These are phyloP conservation scores for Chelon labrosus DNA, from an alignment of 2,797 vertebrate genomes.

Conservation along the genomic window DNA sequence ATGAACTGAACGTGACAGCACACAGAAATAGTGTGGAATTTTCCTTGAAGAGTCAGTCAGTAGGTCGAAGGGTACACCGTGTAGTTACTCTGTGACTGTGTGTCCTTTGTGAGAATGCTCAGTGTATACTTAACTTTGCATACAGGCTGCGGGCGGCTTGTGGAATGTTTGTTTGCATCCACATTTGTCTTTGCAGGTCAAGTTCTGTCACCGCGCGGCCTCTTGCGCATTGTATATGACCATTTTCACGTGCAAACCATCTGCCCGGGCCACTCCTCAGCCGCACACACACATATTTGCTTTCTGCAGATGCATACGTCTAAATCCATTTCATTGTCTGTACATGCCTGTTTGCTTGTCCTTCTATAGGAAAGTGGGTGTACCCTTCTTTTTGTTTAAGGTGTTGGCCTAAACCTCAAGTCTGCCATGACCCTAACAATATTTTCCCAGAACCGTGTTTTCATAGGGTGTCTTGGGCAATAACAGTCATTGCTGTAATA, in stretches of 20 bases:
- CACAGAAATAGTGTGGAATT: slow-evolving; percentile 55
- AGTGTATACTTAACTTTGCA: slow-evolving; percentile 21
- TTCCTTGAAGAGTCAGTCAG: slow-evolving; percentile 28
- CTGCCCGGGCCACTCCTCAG: not conserved
- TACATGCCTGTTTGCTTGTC: slow-evolving; percentile 54
- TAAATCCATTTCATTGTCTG: slow-evolving; percentile 54
- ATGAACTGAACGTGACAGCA: slow-evolving; percentile 26
- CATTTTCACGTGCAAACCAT: slow-evolving; percentile 33
- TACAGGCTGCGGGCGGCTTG: slow-evolving; percentile 19
- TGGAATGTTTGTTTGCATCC: slow-evolving; percentile 43
- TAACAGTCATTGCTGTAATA: slow-evolving; percentile 69
- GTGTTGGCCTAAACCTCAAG: slow-evolving; percentile 60
- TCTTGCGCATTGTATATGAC: slow-evolving; percentile 25
- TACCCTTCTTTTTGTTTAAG: slow-evolving; percentile 69
- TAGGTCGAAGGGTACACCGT: slow-evolving; percentile 24
- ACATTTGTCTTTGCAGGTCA: slow-evolving; percentile 44
- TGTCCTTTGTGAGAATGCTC: slow-evolving; percentile 18
- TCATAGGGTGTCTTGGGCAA: slow-evolving; percentile 68
- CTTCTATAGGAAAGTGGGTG: slow-evolving; percentile 60
- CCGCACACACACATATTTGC: slow-evolving; percentile 3
- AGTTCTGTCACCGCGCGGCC: slow-evolving; percentile 25
- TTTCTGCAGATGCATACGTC: slow-evolving; percentile 18
- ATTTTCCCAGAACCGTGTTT: slow-evolving; percentile 67
- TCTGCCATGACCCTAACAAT: slow-evolving; percentile 45
- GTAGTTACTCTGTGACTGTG: slow-evolving; percentile 31